Conservation (phyloP, 2,113 vertebrate genomes). For the Sebastes schlegelii region DNA sequence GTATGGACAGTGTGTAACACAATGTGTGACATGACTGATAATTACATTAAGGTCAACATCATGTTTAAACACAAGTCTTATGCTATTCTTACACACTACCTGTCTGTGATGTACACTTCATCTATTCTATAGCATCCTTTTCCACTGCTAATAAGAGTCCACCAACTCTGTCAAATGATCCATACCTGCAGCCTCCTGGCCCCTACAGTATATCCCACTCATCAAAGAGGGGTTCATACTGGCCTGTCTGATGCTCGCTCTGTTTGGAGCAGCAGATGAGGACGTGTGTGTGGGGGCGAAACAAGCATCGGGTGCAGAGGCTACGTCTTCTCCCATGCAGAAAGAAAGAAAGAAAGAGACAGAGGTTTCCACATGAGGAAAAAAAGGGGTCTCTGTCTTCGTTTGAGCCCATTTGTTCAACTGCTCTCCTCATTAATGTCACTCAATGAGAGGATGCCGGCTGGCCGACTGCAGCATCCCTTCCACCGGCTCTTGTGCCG, state of each 20-base stretch:
- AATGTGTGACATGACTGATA: too few species aligned
- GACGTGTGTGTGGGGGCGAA: slow-evolving; percentile 10
- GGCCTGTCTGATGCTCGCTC: not conserved
- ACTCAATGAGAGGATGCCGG: slow-evolving; percentile 2
- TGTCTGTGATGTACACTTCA: not conserved
- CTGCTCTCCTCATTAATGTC: slow-evolving; percentile 29
- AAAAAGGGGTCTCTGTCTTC: not conserved
- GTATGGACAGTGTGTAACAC: too few species aligned
- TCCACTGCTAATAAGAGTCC: not conserved
- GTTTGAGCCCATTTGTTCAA: slow-evolving; percentile 19
- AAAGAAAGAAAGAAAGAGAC: slow-evolving; percentile 9
- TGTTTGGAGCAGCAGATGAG: not conserved
- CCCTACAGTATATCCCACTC: not conserved
- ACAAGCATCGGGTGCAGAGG: not conserved
- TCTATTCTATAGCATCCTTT: not conserved
- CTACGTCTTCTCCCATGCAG: slow-evolving; percentile 3
- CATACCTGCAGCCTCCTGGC: slow-evolving; percentile 4
- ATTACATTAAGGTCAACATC: too few species aligned
- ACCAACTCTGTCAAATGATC: slow-evolving; percentile 1
- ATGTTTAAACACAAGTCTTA: too few species aligned
- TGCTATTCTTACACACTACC: not conserved
- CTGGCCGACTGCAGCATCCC: not conserved
- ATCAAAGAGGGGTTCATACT: not conserved
- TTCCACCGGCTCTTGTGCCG: not conserved
- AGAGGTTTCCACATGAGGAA: not conserved